A percentile compares a stretch with the other conserved stretches of the same genome.
Conservation (phyloP, 2,113 vertebrate species). For the Scalopus aquaticus region DNA sequence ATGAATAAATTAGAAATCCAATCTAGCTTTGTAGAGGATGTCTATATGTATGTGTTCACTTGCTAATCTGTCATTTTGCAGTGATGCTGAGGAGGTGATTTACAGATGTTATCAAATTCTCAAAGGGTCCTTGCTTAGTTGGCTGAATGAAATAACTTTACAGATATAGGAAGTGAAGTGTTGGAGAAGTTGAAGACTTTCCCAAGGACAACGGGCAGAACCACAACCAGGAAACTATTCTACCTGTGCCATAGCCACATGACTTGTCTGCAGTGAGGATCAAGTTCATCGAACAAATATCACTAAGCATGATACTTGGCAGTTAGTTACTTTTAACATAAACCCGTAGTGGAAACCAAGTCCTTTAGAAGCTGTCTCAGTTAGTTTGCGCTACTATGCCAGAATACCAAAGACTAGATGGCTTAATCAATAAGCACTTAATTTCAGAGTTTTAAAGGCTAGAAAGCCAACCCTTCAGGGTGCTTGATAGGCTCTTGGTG, state of each 20-base stretch:
- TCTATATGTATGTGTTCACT: not conserved
- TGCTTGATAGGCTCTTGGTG: not conserved
- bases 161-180: not conserved
- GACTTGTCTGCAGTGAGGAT: no score
- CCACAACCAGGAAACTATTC: not conserved
- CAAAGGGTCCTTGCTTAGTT: not conserved
- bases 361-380: not conserved
- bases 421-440: not conserved
- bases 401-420: not conserved
- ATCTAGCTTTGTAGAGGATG: not conserved
- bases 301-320: no score
- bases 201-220: not conserved
- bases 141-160: constrained; percentile 1
- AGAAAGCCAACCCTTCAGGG: not conserved
- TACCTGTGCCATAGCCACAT: not conserved
- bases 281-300: no score
- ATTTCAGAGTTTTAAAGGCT: not conserved
- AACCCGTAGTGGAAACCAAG: not conserved
- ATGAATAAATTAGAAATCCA: not conserved
- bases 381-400: not conserved
- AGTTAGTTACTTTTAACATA: not conserved
- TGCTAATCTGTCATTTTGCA: not conserved
- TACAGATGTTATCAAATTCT: not conserved
- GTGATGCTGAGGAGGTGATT: not conserved
- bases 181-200: not conserved